Evolutionary conservation across 2,888 invertebrate species (phyloP), one percentile per base, ranked within the genome.

Genomic region (Drepanosiphum platanoidis): DNA sequence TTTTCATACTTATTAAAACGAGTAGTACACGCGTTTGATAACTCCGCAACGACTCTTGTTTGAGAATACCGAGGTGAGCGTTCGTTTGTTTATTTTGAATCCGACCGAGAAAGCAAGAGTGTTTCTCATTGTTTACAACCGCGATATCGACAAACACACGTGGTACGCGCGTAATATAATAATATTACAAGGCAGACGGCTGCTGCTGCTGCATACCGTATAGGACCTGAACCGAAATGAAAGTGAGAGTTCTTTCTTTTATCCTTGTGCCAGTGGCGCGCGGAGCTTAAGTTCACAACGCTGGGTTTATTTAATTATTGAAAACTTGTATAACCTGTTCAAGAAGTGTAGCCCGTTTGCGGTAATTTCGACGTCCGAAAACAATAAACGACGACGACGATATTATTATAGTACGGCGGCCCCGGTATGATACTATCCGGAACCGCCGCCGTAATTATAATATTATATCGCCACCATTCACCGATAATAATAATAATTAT

Each of bases 241-340:
- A 77, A 77, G 74, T 84, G 75, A 84, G 77, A 75, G 84, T 84
- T 77, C 30, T 5, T 77, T 75, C 30, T 61, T 82, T 61, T 72
- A 72, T 82, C 82, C 82, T 82, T 72, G 61, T 42, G 46, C 42
- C 15, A 72, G 36, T 39, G 58, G 22, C 30, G 11, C 46, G 15
- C 13, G 52, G 22, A 11, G n/a, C n/a, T 32, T 39, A 82, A 61
- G 82, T 72, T 72, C 72, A n/a, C n/a, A 61, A 34, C 39, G 61
- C 8, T 22, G 70, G 46, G 52, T 30, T 30, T 30, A 42, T 58
- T 36, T 36, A 66, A 66, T 13, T 11, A 58, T 1, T 39, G 22
- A 32, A 78, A 78, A 68, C 46, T 42, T 13, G 66, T 68, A 15
- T 32, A 32, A 79, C 46, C 68, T 68, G 66, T 79, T 30, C 1